Conservation (phyloP, 2,113 vertebrate species). For the Camelus dromedarius region DNA sequence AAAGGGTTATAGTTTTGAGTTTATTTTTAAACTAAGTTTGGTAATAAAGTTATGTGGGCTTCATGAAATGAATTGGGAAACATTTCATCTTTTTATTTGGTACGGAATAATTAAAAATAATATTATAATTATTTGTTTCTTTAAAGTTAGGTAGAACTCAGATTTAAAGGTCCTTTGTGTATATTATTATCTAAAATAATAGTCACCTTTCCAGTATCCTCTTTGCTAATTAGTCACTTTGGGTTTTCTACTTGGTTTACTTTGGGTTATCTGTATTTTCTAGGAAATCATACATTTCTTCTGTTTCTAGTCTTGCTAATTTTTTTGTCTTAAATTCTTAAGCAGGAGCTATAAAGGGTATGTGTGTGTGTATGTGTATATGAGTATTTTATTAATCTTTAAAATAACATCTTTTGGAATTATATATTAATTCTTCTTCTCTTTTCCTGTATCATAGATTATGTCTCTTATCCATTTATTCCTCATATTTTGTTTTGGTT, state of each 20-base stretch:
- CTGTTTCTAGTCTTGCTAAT: background rate
- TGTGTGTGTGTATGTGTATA: background rate
- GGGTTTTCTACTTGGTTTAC: constrained; percentile 30
- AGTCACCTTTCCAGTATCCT: background rate
- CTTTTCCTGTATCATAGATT: background rate
- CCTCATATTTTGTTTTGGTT: constrained; percentile 16
- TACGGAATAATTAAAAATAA: constrained; percentile 29
- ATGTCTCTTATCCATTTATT: background rate
- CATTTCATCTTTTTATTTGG: background rate
- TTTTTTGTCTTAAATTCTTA: constrained; percentile 1
- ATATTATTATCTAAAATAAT: constrained; percentile 34
- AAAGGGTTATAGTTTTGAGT: background rate
- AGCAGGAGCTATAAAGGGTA: background rate
- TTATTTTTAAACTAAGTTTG: background rate
- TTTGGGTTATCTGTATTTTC: constrained; percentile 16
- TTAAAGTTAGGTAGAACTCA: constrained; percentile 39
- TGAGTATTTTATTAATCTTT: background rate
- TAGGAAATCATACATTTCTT: background rate
- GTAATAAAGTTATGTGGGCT: constrained; percentile 47
- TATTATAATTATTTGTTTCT: background rate
- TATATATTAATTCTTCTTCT: background rate
- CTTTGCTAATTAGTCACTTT: constrained; percentile 24
- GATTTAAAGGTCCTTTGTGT: background rate
- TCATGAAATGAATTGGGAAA: constrained; percentile 30
- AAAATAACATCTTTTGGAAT: background rate